phyloP scores from a whole-genome alignment of 2,113 vertebrate species.

The Notarius lentiginosus region DNA sequence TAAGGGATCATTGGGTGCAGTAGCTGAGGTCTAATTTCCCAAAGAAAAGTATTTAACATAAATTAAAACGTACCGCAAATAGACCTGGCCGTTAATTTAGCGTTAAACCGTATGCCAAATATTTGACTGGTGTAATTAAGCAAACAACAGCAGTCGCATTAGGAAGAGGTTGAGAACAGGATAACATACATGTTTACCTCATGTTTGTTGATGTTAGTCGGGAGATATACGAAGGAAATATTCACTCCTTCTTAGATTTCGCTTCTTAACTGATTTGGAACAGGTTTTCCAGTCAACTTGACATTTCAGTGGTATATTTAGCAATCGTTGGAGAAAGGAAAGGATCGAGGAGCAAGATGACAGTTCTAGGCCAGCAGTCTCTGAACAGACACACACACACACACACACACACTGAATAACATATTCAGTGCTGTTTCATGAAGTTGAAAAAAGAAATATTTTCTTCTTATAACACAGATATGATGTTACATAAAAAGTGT shows the following conservation, averaged over 20 bases:
- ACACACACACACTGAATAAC: constrained; percentile 1
- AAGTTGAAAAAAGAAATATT: constrained; percentile 9
- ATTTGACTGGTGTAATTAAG: constrained; percentile 41
- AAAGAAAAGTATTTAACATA: background rate
- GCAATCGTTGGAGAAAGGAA: constrained; percentile 23
- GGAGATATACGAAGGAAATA: background rate
- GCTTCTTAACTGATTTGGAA: background rate
- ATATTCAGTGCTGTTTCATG: constrained; percentile 27
- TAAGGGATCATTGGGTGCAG: background rate
- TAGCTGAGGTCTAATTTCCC: background rate
- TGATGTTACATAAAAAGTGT: constrained; percentile 18
- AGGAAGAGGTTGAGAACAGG: background rate
- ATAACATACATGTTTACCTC: background rate
- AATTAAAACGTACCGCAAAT: background rate
- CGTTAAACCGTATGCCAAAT: constrained; percentile 32
- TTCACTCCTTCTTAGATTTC: background rate
- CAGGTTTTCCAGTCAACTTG: constrained; percentile 8
- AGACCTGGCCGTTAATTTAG: background rate
- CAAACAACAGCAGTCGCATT: constrained; percentile 31
- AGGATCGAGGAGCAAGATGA: constrained; percentile 34
- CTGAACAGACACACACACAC: background rate
- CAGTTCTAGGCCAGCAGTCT: constrained; percentile 43
- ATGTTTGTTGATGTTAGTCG: background rate
- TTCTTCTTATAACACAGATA: constrained; percentile 9
- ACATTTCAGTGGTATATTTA: constrained; percentile 42